Conservation (phyloP, 2,888 invertebrate species). For the Aspidiotus destructor region DNA sequence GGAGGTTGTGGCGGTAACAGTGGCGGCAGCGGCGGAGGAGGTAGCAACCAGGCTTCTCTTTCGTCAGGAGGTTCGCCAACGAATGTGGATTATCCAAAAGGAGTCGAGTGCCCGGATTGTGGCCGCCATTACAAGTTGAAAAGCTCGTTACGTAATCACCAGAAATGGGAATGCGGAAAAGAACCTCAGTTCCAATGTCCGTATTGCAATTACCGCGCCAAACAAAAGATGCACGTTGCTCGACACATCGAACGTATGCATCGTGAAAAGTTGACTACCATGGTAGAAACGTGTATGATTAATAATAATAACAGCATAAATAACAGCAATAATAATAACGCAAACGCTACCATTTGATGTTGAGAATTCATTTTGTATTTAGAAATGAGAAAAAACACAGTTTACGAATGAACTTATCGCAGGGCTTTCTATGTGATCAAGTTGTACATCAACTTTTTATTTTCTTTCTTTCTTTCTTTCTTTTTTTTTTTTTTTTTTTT, state of each 20-base stretch:
- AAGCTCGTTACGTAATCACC: conserved; percentile 71
- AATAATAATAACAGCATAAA: conserved; percentile 28
- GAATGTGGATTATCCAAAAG: conserved; percentile 35
- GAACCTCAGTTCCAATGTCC: conserved; percentile 75
- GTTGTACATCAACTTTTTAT: neutral
- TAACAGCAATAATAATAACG: conserved; percentile 30
- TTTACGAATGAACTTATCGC: neutral
- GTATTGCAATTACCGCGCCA: conserved; percentile 72
- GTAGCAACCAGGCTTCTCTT: conserved; percentile 22
- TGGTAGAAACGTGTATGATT: conserved; percentile 34
- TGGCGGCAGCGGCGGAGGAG: conserved; percentile 1
- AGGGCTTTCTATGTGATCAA: neutral
- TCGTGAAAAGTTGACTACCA: conserved; percentile 46
- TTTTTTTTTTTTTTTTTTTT: conserved; percentile 2
- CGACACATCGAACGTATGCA: conserved; percentile 76
- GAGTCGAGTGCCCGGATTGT: conserved; percentile 52
- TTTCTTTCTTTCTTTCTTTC: neutral
- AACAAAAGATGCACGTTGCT: conserved; percentile 75
- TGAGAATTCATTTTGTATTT: neutral
- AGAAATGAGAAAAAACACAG: too few relatives aligned
- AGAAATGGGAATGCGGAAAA: conserved; percentile 78
- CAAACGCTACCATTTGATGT: conserved; percentile 28
- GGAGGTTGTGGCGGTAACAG: conserved; percentile 3
- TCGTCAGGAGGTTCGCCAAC: conserved; percentile 33
- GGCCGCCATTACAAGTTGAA: conserved; percentile 77